Base-by-base conservation (phyloP, 2,797 vertebrate species). In the Melanotaenia nigrans region DNA sequence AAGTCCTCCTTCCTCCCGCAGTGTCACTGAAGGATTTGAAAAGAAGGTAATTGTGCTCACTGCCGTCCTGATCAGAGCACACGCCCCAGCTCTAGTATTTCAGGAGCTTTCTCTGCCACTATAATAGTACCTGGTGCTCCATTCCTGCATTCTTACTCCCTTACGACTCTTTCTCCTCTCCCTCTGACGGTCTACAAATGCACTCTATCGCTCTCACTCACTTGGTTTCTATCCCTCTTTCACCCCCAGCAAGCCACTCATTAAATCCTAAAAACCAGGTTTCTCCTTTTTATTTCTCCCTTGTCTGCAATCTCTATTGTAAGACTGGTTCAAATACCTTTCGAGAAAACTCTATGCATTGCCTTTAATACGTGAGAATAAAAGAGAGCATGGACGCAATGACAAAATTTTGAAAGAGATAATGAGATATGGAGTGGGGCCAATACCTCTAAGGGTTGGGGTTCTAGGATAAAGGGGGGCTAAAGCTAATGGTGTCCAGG, bases 11-110 rank as follows among this genome's bases (percentile, higher is more conserved):
- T 99, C 97, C 96, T 98, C 98, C 98, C 94, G 96, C 97, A 96
- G 98, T 98, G 97, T 98, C 98, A 98, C 98, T 97, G 97, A 99
- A 99, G 97, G 97, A 99, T 99, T 99, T 99, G 97, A 98, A 99
- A 98, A 99, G 97, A 97, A 99, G 96, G 97, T 99, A 99, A 99
- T 99, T 99, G 98, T 99, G 97, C 96, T 98, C 97, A 93, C 96
- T 97, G 96, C 97, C 96, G 95, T 96, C 96, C 96, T 98, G 97
- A 99, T 99, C 98, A 99, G 97, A 99, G 97, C 96, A 95, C 96
- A 97, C 95, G 95, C 96, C 96, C 96, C 95, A 93, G 96, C 97
- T 98, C 96, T 97, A 96, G 96, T 98, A 98, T 98, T 98, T 97
- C 96, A 97, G 96, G 95, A 96, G 97, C 96, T 96, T 97, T 97